Evolutionary conservation across 2,888 invertebrate genomes (phyloP), one percentile per base, ranked within the genome.

Genomic region (Synergus umbraculus): DNA sequence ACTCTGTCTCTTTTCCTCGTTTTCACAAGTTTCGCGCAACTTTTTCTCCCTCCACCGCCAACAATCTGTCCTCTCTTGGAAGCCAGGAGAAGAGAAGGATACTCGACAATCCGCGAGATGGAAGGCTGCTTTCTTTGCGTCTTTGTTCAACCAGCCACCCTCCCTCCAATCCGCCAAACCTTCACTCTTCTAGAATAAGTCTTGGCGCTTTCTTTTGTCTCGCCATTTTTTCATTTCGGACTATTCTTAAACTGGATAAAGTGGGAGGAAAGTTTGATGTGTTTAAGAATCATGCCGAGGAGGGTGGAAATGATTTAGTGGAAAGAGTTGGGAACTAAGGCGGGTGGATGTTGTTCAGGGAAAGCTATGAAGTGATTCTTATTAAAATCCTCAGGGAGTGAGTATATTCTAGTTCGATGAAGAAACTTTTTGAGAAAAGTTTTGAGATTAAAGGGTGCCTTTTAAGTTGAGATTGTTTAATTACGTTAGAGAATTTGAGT

Each of bases 11-110:
- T 82, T 76, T 83, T 85, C 83, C 86, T 85, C 83, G 82, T 85
- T 84, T 77, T 77, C 60, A 58, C 86, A 87, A 89, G 85, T 88
- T 88, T 88, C 82, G 73, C 80, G 84, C 86, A 88, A 88, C 88
- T 89, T 89, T 89, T 88, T 84, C 85, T 79, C 79, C 82, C 76
- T 49, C 73, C 54, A 44, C 60, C 78, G 54, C 76, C 10, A 77
- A 44, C 76, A 66, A 76, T 67, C 81, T 37, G 77, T 67, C 76
- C 77, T 80, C 76, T 78, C 46, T 80, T 76, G 63, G 78, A 66
- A 41, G 29, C 41, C 76, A 22, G 37, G 58, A 77, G 66, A 76
- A 78, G 79, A 77, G 79, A 79, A 63, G 76, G 69, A 73, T 60
- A 22, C 10, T 60, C 60, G 18, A 10, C 22, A 77, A 78, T 82